phyloP scores from a whole-genome alignment of 1,140 invertebrate species.

The Eriosoma lanigerum region DNA sequence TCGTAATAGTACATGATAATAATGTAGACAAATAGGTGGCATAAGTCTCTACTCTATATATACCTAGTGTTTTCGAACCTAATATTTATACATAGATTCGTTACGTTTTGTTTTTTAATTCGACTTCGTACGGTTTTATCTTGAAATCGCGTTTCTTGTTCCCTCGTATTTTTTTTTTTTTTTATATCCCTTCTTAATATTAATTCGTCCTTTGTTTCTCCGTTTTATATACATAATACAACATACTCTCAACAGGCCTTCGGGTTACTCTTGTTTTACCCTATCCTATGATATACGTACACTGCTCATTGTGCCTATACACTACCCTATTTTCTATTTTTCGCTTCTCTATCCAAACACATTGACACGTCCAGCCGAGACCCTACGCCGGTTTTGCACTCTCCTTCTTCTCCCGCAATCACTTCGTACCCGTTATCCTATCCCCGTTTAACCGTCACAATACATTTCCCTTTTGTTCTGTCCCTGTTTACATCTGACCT shows the following conservation, averaged over 20 bases:
- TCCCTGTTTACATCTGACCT: not conserved
- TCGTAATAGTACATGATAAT: too few species aligned
- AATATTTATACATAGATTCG: too few species aligned
- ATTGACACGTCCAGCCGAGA: too few species aligned
- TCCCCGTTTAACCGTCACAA: not conserved
- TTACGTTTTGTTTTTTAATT: constrained; percentile 4
- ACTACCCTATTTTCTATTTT: constrained; percentile 1
- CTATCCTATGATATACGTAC: not conserved
- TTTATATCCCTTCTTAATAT: constrained; percentile 3
- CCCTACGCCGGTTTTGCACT: too few species aligned
- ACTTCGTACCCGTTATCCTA: not conserved
- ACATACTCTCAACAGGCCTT: not conserved
- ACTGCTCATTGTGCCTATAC: not conserved
- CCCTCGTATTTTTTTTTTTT: not conserved
- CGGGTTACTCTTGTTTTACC: not conserved
- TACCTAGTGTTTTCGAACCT: not conserved
- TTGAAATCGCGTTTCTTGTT: not conserved
- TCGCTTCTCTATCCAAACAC: not conserved
- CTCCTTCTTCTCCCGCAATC: not conserved
- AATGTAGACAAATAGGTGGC: too few species aligned
- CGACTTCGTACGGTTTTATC: not conserved
- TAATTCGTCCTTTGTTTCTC: constrained; percentile 23
- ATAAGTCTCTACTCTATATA: too few species aligned
- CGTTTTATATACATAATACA: constrained; percentile 24
- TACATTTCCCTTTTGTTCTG: not conserved